Base-by-base conservation (phyloP, 2,113 vertebrate species). In the Romanogobio albipinnatus region DNA sequence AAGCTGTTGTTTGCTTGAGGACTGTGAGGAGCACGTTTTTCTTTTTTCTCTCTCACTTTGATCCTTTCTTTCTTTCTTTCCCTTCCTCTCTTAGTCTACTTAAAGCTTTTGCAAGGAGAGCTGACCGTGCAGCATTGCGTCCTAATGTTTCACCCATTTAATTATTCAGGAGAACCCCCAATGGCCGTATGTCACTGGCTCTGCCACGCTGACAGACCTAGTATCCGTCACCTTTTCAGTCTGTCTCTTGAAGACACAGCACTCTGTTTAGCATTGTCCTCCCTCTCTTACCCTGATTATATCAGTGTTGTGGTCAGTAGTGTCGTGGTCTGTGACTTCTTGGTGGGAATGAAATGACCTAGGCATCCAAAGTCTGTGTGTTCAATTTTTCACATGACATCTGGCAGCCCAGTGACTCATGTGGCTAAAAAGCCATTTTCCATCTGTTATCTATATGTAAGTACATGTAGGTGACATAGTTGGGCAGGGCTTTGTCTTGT, bases 121-220 rank as follows among this genome's bases (percentile, higher is more conserved):
- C 81, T 87, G 90, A 86, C 92, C 92, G 89, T 91, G 87, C 84
- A 36, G 83, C 86, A 86, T 78, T 82, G 85, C 84, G 87, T 89
- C 91, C 90, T 95, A 93, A 86, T 51, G 91, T 97, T 96, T 96
- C 95, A 90, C 86, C 89, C 88, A 85, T 94, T 96, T 92, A 96
- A 96, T 95, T 94, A 96, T 97, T 97, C 95, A 96, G 93, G 88
- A 90, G 86, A 92, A 93, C 92, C 89, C 26, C 95, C 93, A 94
- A 88, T 92, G 86, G 91, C 95, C 95, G 93, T 94, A 95, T 96
- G 95, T 95, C 90, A 86, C 29, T 89, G 92, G 61, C 87, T 89
- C 87, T 85, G 92, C 91, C 88, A 82, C 88, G 89, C 89, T 94
- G 94, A 94, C 93, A 96, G 94, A 88, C 87, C 90, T 58, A 7